Base-by-base conservation (phyloP, 1,140 invertebrate species). In the Diorhabda elongata region DNA sequence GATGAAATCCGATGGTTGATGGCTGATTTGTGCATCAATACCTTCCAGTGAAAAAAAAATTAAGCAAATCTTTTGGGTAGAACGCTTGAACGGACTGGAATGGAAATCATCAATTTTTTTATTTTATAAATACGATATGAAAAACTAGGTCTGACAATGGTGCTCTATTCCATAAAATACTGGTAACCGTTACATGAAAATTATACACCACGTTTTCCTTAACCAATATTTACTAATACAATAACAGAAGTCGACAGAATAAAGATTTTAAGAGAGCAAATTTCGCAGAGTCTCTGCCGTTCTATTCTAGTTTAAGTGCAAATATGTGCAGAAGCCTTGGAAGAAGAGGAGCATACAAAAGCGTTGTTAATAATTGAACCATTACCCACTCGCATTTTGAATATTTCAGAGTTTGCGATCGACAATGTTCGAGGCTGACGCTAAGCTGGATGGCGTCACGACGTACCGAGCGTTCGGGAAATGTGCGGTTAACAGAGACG, bases 311-410 rank as follows among this genome's bases (percentile, higher is more conserved):
- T n/a, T 52, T 8, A 52, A 52, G 47, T 52, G 47, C 47, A 52
- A 52, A 52, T 52, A 52, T 52, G 47, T 52, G 47, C 47, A 52
- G 47, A 52, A 52, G 47, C 47, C n/a, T n/a, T 11, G 11, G 41
- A 42, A 42, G 58, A 42, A 42, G 41, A 59, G 41, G 11, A 59
- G 61, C 42, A 42, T 44, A 44, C 42, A 42, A 62, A 44, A 8
- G 61, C 61, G 61, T 26, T 44, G 4, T 62, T 44, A 62, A 62
- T 62, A 62, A 62, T 62, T 43, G 61, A 62, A 62, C 61, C 44
- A 62, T 62, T 62, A 62, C 61, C 61, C 43, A 62, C 44, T 62
- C 61, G 44, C 44, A 47, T 62, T 62, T 44, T 62, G 61, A 62
- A 62, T 62, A 62, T 62, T 62, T 62, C 43, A 62, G 61, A 9